Base-by-base conservation (phyloP, 2,113 vertebrate genomes). In the Rhagologus leucostigma region DNA sequence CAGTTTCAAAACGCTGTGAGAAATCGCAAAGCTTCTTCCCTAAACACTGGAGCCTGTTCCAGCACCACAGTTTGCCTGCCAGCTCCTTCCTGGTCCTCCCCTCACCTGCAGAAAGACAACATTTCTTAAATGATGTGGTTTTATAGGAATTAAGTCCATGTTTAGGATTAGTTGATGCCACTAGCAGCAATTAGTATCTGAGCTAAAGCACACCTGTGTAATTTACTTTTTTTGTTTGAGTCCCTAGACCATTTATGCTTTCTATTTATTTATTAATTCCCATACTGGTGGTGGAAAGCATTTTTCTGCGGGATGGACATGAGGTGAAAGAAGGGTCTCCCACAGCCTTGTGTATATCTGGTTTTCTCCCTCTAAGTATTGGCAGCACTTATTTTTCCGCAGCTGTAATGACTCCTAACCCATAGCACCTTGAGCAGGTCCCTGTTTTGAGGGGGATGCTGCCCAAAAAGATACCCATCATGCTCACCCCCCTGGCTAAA, bases 41-140 rank as follows among this genome's bases (percentile, higher is more conserved):
- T 74, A 35, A 81, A 39, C 42, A 46, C n/a, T 1, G 6, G 42
- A 79, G 39, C 56, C 39, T 52, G 23, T 67, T 89, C 77, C 47
- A 62, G 90, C 69, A 29, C 50, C 46, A 6, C 2, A 0, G 17
- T 60, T 79, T 0, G 0, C n/a, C 76, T 80, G 8, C 42, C 50
- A 80, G 32, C 57, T 86, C 57, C 63, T 88, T 79, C 64, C 53
- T 69, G 3, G 1, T 57, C 64, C 26, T 88, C 55, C 29, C 26
- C 32, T 95, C 1, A 26, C 80, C 52, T 84, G 62, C 3, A 1
- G 87, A 47, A 93, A 71, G 65, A n/a, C n/a, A n/a, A 6, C 3
- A 1, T 32, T 75, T 84, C 35, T 79, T 85, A 76, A 90, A 88
- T 44, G 13, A 16, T 91, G 82, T 33, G 42, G 60, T 84, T 95